Base-by-base conservation (phyloP, 2,888 invertebrate genomes). In the Athalia rosae region DNA sequence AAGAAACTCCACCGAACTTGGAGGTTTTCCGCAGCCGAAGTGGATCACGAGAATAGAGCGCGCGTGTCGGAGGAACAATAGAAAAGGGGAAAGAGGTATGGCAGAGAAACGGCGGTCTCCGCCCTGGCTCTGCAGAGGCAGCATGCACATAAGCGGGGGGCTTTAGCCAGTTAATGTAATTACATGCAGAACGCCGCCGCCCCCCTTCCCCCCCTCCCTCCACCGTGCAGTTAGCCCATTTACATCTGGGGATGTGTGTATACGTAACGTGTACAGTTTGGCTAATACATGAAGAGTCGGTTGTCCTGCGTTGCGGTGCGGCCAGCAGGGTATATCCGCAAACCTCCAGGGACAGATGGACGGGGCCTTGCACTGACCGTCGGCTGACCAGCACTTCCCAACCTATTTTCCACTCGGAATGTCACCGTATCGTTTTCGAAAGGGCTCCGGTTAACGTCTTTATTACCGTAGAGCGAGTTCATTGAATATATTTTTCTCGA, bases 281-380 rank as follows among this genome's bases (percentile, higher is more conserved):
- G 71, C 71, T 58, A 56, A 58, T 58, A 71, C 71, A 56, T 43
- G 41, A 15, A 61, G 71, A 58, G 50, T 41, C 63, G 63, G 59
- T 9, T 73, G 56, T 74, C 56, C 56, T 67, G 64, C 47, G 59
- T 73, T 66, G 15, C 47, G 48, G 64, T 61, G 62, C 47, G 53
- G 15, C 76, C 43, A 56, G 43, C 69, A 78, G 79, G 79, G 79
- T 80, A 80, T 82, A 81, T 61, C 63, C 58, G 45, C 76, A 64
- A 76, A 78, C 83, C 84, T 82, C 84, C 71, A 76, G 87, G 84
- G 86, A 86, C 86, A 86, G 86, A 87, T 87, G 87, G 86, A 85
- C 85, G 82, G 83, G 80, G 81, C 81, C 81, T 79, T 80, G 79
- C 76, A 64, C 66, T 78, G 79, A 80, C 80, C 85, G 80, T 81